Conservation (phyloP, 2,113 vertebrate genomes). For the Siniperca chuatsi region DNA sequence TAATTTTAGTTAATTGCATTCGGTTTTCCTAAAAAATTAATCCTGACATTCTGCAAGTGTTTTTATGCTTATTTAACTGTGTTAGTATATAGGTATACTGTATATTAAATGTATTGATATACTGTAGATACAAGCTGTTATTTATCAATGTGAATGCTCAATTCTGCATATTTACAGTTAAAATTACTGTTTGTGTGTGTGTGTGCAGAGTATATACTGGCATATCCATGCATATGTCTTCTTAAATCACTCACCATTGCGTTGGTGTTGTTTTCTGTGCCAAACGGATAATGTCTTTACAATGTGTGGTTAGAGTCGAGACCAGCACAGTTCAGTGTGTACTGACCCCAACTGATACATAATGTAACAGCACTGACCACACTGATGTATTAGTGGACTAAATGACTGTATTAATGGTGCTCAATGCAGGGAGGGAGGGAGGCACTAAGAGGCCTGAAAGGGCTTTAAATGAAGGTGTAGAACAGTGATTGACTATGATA, state of each 20-base stretch:
- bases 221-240: constrained; percentile 23
- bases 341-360: constrained; percentile 75
- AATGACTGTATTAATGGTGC: constrained; percentile 76
- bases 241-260: constrained; percentile 53
- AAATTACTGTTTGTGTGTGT: neutral
- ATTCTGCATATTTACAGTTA: neutral
- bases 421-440: constrained; percentile 45
- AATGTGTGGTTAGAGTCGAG: constrained; percentile 78
- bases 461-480: constrained; percentile 75
- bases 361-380: constrained; percentile 75
- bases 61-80: neutral
- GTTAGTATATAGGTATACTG: neutral
- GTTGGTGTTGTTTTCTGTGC: constrained; percentile 66
- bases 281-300: constrained; percentile 76
- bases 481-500: constrained; percentile 53
- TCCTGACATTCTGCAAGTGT: neutral
- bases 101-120: neutral
- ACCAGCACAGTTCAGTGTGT: constrained; percentile 74
- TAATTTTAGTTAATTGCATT: neutral
- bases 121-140: neutral
- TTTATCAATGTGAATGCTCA: neutral
- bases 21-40: neutral
- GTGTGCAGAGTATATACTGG: neutral
- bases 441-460: constrained; percentile 69
- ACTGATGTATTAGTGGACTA: constrained; percentile 75